Conservation (phyloP, 2,888 invertebrate genomes). For the Papilio gigon region DNA sequence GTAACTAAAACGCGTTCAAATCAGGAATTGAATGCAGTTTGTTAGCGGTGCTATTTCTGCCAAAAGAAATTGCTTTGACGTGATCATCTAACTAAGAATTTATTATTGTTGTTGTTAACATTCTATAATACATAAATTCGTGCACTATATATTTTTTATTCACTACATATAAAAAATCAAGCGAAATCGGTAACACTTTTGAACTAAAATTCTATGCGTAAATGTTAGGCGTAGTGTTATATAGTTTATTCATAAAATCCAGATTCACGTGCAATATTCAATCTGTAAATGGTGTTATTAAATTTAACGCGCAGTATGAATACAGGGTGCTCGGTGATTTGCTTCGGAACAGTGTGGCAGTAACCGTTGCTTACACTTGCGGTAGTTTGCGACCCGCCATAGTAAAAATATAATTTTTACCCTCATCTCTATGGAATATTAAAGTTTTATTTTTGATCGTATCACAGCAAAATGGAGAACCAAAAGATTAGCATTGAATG, state of each 20-base stretch:
- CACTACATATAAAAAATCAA: too few relatives aligned
- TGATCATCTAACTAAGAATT: constrained; percentile 5
- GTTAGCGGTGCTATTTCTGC: constrained; percentile 53
- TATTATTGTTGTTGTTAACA: neutral
- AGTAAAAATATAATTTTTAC: constrained; percentile 26
- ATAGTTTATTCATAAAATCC: constrained; percentile 15
- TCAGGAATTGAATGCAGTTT: constrained; percentile 59
- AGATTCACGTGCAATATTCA: constrained; percentile 21
- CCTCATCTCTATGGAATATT: constrained; percentile 2
- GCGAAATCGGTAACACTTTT: neutral
- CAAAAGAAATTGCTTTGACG: constrained; percentile 33
- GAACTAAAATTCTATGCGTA: neutral
- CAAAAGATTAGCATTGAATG: too few relatives aligned
- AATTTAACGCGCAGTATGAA: constrained; percentile 28
- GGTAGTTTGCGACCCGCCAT: constrained; percentile 17
- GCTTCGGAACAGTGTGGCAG: constrained; percentile 5
- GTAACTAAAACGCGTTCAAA: constrained; percentile 30
- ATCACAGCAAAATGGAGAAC: too few relatives aligned
- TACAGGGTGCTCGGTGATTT: constrained; percentile 17
- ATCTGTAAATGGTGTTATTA: constrained; percentile 32
- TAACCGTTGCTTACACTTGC: constrained; percentile 30
- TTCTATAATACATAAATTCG: neutral
- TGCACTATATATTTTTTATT: too few relatives aligned
- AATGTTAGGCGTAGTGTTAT: neutral
- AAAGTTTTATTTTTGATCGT: neutral